Evolutionary conservation across 1,140 invertebrate species (phyloP), one percentile per base, ranked within the genome.

Genomic region (Drepana arcuata): DNA sequence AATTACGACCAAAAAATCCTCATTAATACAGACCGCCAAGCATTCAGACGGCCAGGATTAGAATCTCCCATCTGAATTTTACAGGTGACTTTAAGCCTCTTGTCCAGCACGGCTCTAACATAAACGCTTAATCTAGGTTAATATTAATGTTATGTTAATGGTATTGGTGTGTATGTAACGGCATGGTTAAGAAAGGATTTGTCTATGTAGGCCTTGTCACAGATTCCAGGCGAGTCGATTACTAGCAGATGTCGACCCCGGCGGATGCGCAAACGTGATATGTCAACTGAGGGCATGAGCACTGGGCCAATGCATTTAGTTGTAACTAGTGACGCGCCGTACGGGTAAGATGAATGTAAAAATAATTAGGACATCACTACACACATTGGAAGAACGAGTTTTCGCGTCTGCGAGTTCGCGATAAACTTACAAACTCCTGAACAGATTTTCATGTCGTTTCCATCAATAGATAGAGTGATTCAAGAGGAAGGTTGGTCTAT

Each of bases 131-230:
- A n/a, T n/a, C n/a, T n/a, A n/a, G n/a, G n/a, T n/a, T n/a, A n/a
- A n/a, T n/a, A n/a, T n/a, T n/a, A n/a, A n/a, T n/a, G n/a, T n/a
- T n/a, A n/a, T n/a, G n/a, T n/a, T n/a, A n/a, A n/a, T n/a, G n/a
- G n/a, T n/a, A n/a, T n/a, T n/a, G n/a, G n/a, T n/a, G n/a, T n/a
- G n/a, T n/a, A n/a, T n/a, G n/a, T n/a, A n/a, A n/a, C n/a, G n/a
- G n/a, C n/a, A n/a, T n/a, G n/a, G n/a, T n/a, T n/a, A n/a, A n/a
- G n/a, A n/a, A n/a, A n/a, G n/a, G n/a, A n/a, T n/a, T n/a, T n/a
- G n/a, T n/a, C n/a, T n/a, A 35, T 18, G 16, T 38, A 13, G 51
- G 41, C 52, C 61, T 65, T 53, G 61, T 59, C 52, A 59, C 58
- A 53, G 47, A 65, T 65, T 45, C 39, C 27, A 38, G n/a, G 41